Evolutionary conservation across 1,140 invertebrate genomes (phyloP), one percentile per base, ranked within the genome.

Genomic region (Drosophila miranda): DNA sequence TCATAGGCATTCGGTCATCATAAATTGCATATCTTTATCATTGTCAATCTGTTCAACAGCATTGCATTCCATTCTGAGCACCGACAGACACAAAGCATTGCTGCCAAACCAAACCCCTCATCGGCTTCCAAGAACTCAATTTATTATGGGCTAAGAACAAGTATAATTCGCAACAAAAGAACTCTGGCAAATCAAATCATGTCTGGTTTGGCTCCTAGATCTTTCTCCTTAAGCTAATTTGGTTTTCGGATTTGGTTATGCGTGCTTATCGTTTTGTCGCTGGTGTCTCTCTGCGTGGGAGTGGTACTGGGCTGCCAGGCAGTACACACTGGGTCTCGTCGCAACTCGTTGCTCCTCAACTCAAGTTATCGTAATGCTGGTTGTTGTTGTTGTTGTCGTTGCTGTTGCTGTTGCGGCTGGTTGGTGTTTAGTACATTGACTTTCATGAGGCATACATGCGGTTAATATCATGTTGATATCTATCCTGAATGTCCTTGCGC

Each of bases 401-500:
- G 46, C 50, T 46, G 54, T 50, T 57, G 60, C 51, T 54, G 38
- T 23, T 62, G 26, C n/a, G 34, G 19, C 30, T 62, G 11, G 28
- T 34, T 28, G 38, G 14, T 26, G 14, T 42, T 80, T 77, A 89
- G 76, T 89, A 72, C 62, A 83, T 77, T 78, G 54, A 83, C 52
- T 92, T 93, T 96, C 95, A 96, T 93, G 95, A 96, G 62, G 95
- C 95, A 91, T 99, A 99, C 96, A 99, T 98, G 69, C 95, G 92
- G 84, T 97, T 96, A 82, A 99, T 97, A 91, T 98, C 96, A 57
- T 95, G 93, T 90, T 97, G 94, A 92, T 98, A 99, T 79, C 95
- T 94, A 60, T 98, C 96, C 91, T 99, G 96, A 59, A 99, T 98
- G 81, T 97, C 96, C 93, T 98, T 98, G 71, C 98, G 93, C 92